Conservation (phyloP, 2,113 vertebrate species). For the Epinephelus lanceolatus region DNA sequence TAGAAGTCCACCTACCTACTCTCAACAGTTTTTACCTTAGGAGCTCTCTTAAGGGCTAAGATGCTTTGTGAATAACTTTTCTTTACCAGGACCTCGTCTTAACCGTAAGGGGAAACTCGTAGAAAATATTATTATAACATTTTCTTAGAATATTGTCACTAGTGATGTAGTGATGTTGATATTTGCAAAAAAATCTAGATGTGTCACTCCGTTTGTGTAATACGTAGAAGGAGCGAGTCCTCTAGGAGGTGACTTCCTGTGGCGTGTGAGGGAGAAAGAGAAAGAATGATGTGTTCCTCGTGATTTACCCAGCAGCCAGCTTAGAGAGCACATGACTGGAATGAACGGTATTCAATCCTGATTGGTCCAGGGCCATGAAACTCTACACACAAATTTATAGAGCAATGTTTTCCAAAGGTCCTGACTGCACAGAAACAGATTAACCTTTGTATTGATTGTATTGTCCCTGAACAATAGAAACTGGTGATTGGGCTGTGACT, state of each 20-base stretch:
- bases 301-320: constrained; percentile 78
- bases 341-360: constrained; percentile 58
- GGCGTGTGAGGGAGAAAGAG: constrained; percentile 16
- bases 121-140: too few species aligned
- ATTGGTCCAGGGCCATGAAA: constrained; percentile 32
- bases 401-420: constrained; percentile 5
- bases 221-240: neutral
- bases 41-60: too few species aligned
- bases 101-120: too few species aligned
- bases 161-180: neutral
- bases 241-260: constrained; percentile 43
- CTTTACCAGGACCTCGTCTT: too few species aligned
- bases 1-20: too few species aligned
- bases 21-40: too few species aligned
- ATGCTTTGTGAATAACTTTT: too few species aligned
- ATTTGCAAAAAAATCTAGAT: neutral
- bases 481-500: constrained; percentile 7
- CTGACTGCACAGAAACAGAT: neutral
- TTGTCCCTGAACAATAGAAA: neutral
- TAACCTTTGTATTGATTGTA: constrained; percentile 6
- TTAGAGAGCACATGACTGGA: constrained; percentile 79
- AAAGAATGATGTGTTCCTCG: constrained; percentile 75
- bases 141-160: too few species aligned
- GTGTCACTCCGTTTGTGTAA: neutral
- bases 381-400: constrained; percentile 21